A percentile compares a stretch with the other conserved stretches of the same genome.
These are phyloP conservation scores for Anas acuta DNA, from an alignment of 2,797 vertebrate genomes.

Conservation along the genomic window DNA sequence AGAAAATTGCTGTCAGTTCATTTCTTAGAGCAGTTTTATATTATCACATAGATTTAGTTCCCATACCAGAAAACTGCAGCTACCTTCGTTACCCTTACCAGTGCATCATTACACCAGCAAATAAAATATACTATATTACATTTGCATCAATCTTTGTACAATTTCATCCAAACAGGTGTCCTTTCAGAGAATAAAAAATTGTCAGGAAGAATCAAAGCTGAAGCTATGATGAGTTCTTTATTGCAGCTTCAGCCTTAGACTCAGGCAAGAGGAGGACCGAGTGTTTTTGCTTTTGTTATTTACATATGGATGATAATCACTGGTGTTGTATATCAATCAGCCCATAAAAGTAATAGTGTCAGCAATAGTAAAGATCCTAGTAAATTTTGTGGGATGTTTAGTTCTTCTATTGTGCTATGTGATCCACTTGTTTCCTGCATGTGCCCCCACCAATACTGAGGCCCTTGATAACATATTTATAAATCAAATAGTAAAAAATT, in stretches of 20 bases:
- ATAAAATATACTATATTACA: neutral
- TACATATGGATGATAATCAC: neutral
- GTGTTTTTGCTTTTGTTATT: neutral
- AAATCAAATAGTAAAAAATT: neutral
- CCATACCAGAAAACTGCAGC: neutral
- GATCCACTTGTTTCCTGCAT: neutral
- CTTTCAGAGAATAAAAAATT: neutral
- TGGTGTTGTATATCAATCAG: neutral
- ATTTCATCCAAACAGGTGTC: neutral
- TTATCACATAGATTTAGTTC: neutral
- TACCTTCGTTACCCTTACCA: neutral
- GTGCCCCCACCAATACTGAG: neutral
- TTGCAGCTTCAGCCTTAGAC: neutral
- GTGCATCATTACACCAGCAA: neutral
- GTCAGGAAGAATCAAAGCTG: neutral
- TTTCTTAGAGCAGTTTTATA: neutral
- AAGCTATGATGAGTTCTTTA: neutral
- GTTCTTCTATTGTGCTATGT: neutral
- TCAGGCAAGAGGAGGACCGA: neutral
- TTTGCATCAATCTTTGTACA: neutral
- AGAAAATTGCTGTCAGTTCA: neutral
- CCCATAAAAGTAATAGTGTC: neutral
- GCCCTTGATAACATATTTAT: neutral
- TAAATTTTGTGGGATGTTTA: neutral
- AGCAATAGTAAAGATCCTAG: neutral